These are phyloP conservation scores for Zaprionus camerounensis DNA, from an alignment of 1,140 invertebrate genomes.

Conservation along the genomic window DNA sequence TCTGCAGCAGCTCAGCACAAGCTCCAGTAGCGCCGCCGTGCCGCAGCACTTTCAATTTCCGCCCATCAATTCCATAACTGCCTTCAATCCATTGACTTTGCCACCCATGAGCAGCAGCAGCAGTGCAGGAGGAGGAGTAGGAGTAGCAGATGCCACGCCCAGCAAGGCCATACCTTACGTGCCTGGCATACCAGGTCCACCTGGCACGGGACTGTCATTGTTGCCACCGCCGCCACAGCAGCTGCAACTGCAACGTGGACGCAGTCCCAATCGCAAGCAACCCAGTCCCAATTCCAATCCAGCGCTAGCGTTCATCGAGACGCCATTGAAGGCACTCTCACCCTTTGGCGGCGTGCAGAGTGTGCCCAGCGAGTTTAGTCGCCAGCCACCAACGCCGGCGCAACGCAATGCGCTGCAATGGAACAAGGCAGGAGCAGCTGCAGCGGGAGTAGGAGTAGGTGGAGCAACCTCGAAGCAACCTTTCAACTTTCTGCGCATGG, in stretches of 20 bases:
- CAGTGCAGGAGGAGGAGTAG: neutral
- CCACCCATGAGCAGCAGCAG: conserved; percentile 83
- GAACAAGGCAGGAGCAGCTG: conserved; percentile 44
- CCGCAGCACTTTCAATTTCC: conserved; percentile 87
- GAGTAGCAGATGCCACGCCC: conserved; percentile 77
- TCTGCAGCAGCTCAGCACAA: conserved; percentile 16
- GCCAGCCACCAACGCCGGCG: conserved; percentile 68
- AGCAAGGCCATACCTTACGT: conserved; percentile 92
- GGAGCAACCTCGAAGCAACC: conserved; percentile 40
- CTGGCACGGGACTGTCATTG: conserved; percentile 86
- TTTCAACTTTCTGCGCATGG: conserved; percentile 79
- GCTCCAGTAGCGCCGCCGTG: neutral
- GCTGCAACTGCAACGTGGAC: conserved; percentile 60
- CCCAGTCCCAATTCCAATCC: conserved; percentile 45
- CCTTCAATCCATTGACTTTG: conserved; percentile 89
- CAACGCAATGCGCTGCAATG: conserved; percentile 73
- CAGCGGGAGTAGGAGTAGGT: conserved; percentile 7
- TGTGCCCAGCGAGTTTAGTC: conserved; percentile 76
- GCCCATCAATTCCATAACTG: conserved; percentile 87
- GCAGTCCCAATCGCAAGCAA: conserved; percentile 71
- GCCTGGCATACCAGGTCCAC: conserved; percentile 94
- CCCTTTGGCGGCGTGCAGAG: conserved; percentile 79
- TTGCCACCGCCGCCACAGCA: conserved; percentile 66
- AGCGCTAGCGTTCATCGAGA: conserved; percentile 6
- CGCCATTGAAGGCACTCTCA: conserved; percentile 58